phyloP scores from a whole-genome alignment of 2,113 vertebrate genomes.

The Brachypteracias leptosomus region DNA sequence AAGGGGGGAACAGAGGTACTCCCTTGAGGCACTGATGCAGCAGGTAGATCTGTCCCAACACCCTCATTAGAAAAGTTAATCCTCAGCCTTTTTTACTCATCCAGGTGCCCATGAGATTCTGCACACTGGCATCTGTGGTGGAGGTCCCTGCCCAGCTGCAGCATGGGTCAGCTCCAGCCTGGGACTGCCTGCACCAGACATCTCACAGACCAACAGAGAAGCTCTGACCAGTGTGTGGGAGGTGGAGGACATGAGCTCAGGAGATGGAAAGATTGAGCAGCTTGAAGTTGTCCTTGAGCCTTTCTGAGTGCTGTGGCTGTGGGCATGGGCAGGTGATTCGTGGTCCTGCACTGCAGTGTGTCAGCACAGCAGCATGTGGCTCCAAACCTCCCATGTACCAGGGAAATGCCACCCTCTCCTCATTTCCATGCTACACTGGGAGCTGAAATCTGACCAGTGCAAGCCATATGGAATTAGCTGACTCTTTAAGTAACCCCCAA shows the following conservation, averaged over 20 bases:
- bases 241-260: not conserved
- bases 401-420: not conserved
- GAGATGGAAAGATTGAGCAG: not conserved
- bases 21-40: not conserved
- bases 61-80: not conserved
- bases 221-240: not conserved
- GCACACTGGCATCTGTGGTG: not conserved
- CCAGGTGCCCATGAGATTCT: not conserved
- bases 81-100: not conserved
- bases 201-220: not conserved
- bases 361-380: not conserved
- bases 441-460: not conserved
- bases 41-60: not conserved
- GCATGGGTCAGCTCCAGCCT: not conserved
- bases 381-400: not conserved
- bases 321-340: not conserved
- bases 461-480: not conserved
- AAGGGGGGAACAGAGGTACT: accelerated
- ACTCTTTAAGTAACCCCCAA: not conserved
- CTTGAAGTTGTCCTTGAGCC: not conserved
- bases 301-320: not conserved
- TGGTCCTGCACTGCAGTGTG: not conserved
- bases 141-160: not conserved
- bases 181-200: not conserved
- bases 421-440: not conserved